Percentiles rank a stretch among this genome's conserved stretches.
Evolutionary conservation across 2,797 vertebrate genomes (phyloP).

Genomic region (Macropodus opercularis): DNA sequence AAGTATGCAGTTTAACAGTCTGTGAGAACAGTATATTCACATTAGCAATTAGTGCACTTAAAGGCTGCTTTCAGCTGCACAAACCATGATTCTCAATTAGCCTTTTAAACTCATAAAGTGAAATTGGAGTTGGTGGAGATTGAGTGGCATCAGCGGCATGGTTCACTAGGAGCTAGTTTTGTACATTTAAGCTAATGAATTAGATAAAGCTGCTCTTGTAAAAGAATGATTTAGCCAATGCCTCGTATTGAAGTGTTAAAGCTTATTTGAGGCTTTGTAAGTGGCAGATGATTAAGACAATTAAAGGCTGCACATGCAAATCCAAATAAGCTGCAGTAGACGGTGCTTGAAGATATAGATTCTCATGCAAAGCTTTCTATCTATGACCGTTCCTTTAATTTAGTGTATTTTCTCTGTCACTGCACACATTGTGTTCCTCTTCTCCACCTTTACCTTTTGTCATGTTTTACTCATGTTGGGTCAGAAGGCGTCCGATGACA

Average conservation of each 20-base stretch:
- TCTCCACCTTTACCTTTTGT: constrained; percentile 30
- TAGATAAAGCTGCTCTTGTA: constrained; percentile 12
- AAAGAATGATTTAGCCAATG: constrained; percentile 1
- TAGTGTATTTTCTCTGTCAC: neutral
- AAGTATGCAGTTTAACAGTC: constrained; percentile 60
- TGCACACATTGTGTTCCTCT: constrained; percentile 11
- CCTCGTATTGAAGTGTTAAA: neutral
- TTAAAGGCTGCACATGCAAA: constrained; percentile 16
- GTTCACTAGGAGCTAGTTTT: constrained; percentile 35
- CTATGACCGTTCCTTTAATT: too few relatives aligned
- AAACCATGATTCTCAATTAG: constrained; percentile 56
- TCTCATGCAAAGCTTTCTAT: neutral
- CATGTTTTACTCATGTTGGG: constrained; percentile 43
- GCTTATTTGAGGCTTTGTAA: constrained; percentile 1
- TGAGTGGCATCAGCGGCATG: constrained; percentile 30
- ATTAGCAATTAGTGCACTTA: constrained; percentile 72
- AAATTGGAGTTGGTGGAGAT: constrained; percentile 41
- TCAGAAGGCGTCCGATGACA: constrained; percentile 62
- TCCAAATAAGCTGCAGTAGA: constrained; percentile 1
- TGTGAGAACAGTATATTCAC: constrained; percentile 39
- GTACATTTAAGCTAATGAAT: constrained; percentile 29
- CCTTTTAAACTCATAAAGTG: constrained; percentile 47
- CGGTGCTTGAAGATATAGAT: neutral
- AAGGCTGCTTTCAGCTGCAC: constrained; percentile 64
- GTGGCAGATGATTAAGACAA: neutral